Evolutionary conservation across 2,113 vertebrate species (phyloP).

Genomic region (Misgurnus mizolepis): DNA sequence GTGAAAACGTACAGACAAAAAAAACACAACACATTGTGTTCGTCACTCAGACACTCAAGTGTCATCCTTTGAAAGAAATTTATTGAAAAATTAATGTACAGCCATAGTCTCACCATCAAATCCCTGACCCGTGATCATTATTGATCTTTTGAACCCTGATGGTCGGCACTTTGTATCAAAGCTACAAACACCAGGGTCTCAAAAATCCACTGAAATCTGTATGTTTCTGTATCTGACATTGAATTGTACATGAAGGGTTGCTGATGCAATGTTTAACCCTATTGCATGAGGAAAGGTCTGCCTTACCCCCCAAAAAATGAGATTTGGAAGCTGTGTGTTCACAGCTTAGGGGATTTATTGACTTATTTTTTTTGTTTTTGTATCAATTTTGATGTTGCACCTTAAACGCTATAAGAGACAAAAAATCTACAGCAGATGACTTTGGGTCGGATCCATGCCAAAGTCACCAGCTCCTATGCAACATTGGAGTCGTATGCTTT

Average conservation of each 20-base stretch:
- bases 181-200: not conserved
- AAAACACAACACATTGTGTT: not conserved
- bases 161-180: no score
- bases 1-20: not conserved
- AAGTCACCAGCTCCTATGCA: no score
- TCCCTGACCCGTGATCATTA: not conserved
- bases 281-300: not conserved
- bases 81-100: slow-evolving; percentile 31
- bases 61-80: slow-evolving; percentile 7
- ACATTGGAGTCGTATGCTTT: no score
- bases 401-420: no score
- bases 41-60: not conserved
- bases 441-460: no score
- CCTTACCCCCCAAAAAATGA: not conserved
- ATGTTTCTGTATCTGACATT: slow-evolving; percentile 18
- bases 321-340: not conserved
- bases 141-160: slow-evolving; percentile 56
- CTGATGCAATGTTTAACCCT: not conserved
- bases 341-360: no score
- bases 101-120: slow-evolving; percentile 27
- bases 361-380: no score
- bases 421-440: no score
- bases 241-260: not conserved
- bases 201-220: not conserved
- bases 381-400: no score